Base-by-base conservation (phyloP, 2,797 vertebrate genomes). In the Xenops minutus region DNA sequence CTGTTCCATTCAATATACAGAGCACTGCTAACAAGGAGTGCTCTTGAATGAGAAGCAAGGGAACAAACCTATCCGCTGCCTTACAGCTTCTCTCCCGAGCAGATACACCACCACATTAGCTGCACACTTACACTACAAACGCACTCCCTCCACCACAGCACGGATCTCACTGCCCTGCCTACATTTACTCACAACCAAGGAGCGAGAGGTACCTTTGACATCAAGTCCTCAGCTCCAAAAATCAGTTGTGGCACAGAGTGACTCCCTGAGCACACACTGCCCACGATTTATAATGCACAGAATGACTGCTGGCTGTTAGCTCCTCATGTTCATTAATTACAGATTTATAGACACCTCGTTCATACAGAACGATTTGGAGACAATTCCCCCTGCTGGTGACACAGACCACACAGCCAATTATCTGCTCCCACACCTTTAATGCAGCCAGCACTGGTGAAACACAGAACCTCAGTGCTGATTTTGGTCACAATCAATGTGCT, bases 371-470 rank as follows among this genome's bases (percentile, higher is more conserved):
- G 1, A 54, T 51, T 80, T 63, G 4, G 48, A 76, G 67, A 44
- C 34, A n/a, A 29, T 44, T 63, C 48, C 11, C 14, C 59, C 32
- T 21, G 30, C 1, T 24, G 32, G 41, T 34, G 55, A n/a, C 59
- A 64, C 30, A 46, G 39, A 43, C 32, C 32, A 15, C 1, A 10
- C 55, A 36, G 52, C 61, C 17, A 32, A 5, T 61, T 34, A 1
- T 41, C 62, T 15, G 27, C n/a, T 52, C 26, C 41, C 1, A 0
- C 7, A 4, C 1, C 9, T 48, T 80, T 36, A 32, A 55, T 2
- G 20, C 32, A 7, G 3, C 49, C 34, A 64, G 15, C 16, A 2
- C 5, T 10, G 36, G 27, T 10, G 21, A 41, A 72, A 43, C 10
- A 2, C 21, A 66, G 56, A 39, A 8, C 8, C 6, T 39, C 46